A percentile compares a stretch with the other conserved stretches of the same genome.
Evolutionary conservation across 1,140 invertebrate species (phyloP).

Genomic region (Anagrus nilaparvatae): DNA sequence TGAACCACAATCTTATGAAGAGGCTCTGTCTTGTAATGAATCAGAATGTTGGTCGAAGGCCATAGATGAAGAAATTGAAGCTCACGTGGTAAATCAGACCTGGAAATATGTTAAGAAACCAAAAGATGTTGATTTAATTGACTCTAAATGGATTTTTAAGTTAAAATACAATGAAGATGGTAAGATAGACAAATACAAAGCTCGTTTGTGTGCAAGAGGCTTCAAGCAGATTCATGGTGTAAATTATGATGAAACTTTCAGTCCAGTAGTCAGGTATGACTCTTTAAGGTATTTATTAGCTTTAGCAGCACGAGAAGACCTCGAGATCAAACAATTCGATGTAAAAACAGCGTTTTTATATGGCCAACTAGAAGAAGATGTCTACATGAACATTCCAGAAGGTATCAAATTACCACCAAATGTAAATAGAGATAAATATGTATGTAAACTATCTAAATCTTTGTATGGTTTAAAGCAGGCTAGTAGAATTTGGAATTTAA

Average conservation of each 20-base stretch:
- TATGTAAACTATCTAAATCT: slow-evolving; percentile 31
- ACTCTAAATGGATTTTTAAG: slow-evolving; percentile 28
- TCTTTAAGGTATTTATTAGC: slow-evolving; percentile 25
- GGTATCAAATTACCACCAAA: slow-evolving; percentile 11
- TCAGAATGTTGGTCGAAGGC: slow-evolving; percentile 14
- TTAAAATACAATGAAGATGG: slow-evolving; percentile 22
- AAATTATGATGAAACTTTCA: slow-evolving; percentile 27
- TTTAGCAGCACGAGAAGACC: slow-evolving; percentile 17
- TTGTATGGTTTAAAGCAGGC: slow-evolving; percentile 37
- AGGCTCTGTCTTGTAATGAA: slow-evolving; percentile 11
- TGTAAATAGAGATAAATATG: slow-evolving; percentile 11
- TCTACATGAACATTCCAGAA: slow-evolving; percentile 20
- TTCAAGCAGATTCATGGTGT: slow-evolving; percentile 19
- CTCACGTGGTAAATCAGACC: slow-evolving; percentile 10
- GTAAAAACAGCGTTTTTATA: slow-evolving; percentile 14
- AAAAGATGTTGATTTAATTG: slow-evolving; percentile 18
- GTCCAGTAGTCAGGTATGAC: slow-evolving; percentile 21
- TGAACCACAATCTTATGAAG: slow-evolving; percentile 12
- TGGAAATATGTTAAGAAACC: slow-evolving; percentile 11
- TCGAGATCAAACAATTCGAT: slow-evolving; percentile 20
- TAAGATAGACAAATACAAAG: slow-evolving; percentile 25
- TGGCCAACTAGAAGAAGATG: slow-evolving; percentile 3
- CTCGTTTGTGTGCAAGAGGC: slow-evolving; percentile 32
- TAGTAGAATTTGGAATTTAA: slow-evolving; percentile 27
- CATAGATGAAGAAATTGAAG: slow-evolving; percentile 15